Evolutionary conservation across 2,888 invertebrate species (phyloP).

Genomic region (Neuroscelio doddi): DNA sequence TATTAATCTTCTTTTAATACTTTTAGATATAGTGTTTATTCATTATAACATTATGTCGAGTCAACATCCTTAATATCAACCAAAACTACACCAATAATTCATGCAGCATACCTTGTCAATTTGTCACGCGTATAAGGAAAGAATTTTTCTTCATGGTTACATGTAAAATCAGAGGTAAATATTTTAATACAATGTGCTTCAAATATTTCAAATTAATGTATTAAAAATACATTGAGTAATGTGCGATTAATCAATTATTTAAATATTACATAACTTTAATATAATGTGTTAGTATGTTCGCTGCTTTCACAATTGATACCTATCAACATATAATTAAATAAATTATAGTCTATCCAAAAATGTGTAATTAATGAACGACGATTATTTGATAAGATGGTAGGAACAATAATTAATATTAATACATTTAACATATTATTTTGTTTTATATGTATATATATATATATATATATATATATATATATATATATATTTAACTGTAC

Average conservation of each 20-base stretch:
- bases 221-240: too few species aligned
- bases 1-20: too few species aligned
- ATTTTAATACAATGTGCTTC: too few species aligned
- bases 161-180: neutral
- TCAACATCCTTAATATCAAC: conserved; percentile 15
- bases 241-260: too few species aligned
- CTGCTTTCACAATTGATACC: neutral
- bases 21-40: conserved; percentile 24
- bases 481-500: too few species aligned
- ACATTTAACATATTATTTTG: neutral
- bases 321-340: neutral
- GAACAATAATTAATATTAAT: neutral
- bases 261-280: too few species aligned
- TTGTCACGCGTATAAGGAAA: conserved; percentile 2
- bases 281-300: neutral
- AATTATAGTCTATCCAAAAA: neutral
- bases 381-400: neutral
- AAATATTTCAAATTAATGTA: too few species aligned
- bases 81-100: conserved; percentile 18
- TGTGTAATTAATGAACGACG: neutral
- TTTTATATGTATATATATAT: neutral
- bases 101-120: conserved; percentile 15
- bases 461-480: too few species aligned
- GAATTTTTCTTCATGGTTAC: neutral
- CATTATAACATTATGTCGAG: conserved; percentile 22